Evolutionary conservation across 2,888 invertebrate genomes (phyloP).

Genomic region (Cryptosula pallasiana): DNA sequence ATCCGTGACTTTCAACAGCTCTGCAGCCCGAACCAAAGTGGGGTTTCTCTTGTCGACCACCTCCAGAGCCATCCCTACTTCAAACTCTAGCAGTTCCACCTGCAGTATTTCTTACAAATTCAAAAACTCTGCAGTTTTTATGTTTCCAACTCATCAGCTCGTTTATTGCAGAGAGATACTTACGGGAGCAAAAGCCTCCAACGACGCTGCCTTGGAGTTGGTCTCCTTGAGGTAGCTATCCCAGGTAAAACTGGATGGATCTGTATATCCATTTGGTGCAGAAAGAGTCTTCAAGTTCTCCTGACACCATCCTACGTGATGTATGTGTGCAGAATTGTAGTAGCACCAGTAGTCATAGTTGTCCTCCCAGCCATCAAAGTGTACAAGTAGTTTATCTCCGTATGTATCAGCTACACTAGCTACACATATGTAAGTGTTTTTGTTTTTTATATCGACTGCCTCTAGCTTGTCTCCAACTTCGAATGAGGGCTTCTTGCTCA

Average conservation of each 20-base stretch:
- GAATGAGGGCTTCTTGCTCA: conserved; percentile 54
- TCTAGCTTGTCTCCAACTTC: conserved; percentile 83
- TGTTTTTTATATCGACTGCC: conserved; percentile 81
- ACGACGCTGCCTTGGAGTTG: conserved; percentile 69
- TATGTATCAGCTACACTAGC: conserved; percentile 81
- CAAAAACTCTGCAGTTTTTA: too few species aligned
- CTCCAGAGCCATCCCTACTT: conserved; percentile 76
- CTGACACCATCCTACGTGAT: conserved; percentile 88
- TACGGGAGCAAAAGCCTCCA: conserved; percentile 65
- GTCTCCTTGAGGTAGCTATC: conserved; percentile 73
- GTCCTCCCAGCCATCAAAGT: conserved; percentile 93
- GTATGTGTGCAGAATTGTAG: conserved; percentile 81
- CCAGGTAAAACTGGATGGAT: conserved; percentile 68
- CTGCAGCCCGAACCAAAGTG: conserved; percentile 77
- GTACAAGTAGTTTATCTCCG: conserved; percentile 79
- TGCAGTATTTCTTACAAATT: too few species aligned
- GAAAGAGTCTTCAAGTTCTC: conserved; percentile 71
- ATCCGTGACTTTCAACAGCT: conserved; percentile 66
- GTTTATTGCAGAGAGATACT: too few species aligned
- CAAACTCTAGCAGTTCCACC: conserved; percentile 74
- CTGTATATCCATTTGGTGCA: conserved; percentile 69
- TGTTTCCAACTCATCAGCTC: too few species aligned
- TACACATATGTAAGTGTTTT: conserved; percentile 74
- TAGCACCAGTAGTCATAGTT: conserved; percentile 94
- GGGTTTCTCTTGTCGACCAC: conserved; percentile 75